Percentiles rank a stretch among this genome's conserved stretches.
Conservation (phyloP, 2,888 invertebrate species). For the Lomographa bimaculata region DNA sequence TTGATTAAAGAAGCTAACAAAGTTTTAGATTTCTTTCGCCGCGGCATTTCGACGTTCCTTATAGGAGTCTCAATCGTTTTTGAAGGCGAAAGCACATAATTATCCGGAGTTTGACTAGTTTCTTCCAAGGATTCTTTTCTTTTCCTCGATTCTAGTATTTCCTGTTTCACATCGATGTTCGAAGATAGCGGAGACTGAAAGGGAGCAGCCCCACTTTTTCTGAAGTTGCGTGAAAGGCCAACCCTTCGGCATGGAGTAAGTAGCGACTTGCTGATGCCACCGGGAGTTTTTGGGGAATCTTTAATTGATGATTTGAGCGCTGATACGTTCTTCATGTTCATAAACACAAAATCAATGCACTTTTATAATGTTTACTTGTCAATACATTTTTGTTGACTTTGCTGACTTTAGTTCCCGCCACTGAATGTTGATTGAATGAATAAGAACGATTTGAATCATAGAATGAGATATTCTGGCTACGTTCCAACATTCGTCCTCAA, state of each 20-base stretch:
- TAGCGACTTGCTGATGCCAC: constrained; percentile 77
- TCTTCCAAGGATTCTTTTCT: constrained; percentile 47
- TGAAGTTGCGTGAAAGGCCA: constrained; percentile 77
- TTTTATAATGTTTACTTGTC: neutral
- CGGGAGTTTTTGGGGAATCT: constrained; percentile 73
- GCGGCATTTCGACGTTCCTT: constrained; percentile 47
- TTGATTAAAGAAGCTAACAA: constrained; percentile 39
- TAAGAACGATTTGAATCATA: no score
- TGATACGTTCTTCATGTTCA: constrained; percentile 56
- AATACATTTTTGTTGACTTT: no score
- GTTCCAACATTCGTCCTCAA: no score
- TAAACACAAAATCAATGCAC: constrained; percentile 2
- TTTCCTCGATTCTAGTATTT: constrained; percentile 46
- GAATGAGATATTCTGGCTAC: no score
- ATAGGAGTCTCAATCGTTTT: constrained; percentile 47
- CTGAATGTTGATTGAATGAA: no score
- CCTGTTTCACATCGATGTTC: constrained; percentile 35
- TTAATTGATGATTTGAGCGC: constrained; percentile 44
- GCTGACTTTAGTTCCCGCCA: no score
- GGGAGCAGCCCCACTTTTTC: constrained; percentile 60
- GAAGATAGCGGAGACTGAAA: constrained; percentile 65
- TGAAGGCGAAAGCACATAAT: constrained; percentile 8
- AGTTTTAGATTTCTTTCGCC: constrained; percentile 58
- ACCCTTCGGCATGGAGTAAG: constrained; percentile 80
- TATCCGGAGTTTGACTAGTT: constrained; percentile 19